Base-by-base conservation (phyloP, 1,140 invertebrate species). In the Drosophila lini region DNA sequence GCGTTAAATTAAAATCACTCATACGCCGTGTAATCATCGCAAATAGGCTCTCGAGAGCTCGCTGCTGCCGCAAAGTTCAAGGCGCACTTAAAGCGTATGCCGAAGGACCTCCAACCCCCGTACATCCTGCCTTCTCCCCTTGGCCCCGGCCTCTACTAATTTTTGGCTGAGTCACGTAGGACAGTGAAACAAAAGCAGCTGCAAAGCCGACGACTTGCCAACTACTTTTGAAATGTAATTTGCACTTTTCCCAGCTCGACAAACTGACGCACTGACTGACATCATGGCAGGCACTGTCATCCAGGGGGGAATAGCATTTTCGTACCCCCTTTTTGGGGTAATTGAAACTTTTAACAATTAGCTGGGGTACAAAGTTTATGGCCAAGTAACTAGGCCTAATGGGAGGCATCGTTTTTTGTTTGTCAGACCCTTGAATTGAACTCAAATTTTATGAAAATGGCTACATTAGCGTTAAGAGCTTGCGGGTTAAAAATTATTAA, bases 291-390 rank as follows among this genome's bases (percentile, higher is more conserved):
- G 60, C 78, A 38, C 28, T 48, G 44, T 11, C 65, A 61, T 61
- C 34, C 32, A 22, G 22, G 16, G 34, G 19, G 48, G 50, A 25
- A 42, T 28, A 2, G n/a, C 16, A n/a, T 28, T 61, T 73, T 44
- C 60, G 62, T 60, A 42, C 56, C 45, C 78, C 50, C 44, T 63
- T 68, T 62, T 40, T 25, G 38, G 53, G 59, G 52, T 60, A 77
- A 80, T 86, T 88, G 75, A 81, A 86, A 77, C 75, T 79, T 88
- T 82, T 42, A 73, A 80, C 79, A 86, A 86, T 86, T 80, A 86
- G 60, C 75, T 32, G 53, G 25, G 16, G 32, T 19, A 34, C 42
- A 48, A 48, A 70, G 42, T 58, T 69, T 56, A 69, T 22, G 25
- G 47, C 59, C 41, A 32, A 63, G 57, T 36, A 34, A 31, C 40